These are phyloP conservation scores for Antrozous pallidus DNA, from an alignment of 2,797 vertebrate genomes.

Conservation along the genomic window DNA sequence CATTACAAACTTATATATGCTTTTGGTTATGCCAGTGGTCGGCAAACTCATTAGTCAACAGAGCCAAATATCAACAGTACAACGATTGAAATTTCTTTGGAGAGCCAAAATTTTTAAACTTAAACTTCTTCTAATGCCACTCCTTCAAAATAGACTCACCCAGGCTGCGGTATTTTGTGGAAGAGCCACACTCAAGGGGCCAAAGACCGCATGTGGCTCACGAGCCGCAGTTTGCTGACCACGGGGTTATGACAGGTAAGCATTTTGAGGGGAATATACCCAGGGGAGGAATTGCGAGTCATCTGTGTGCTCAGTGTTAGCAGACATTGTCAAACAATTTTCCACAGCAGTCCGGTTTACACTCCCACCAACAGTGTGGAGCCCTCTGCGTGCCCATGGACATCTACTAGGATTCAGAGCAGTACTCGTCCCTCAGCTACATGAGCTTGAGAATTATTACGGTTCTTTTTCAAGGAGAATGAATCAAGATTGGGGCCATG, in stretches of 20 bases:
- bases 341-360: background rate
- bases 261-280: background rate
- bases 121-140: too few species aligned
- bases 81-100: too few species aligned
- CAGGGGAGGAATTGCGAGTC: background rate
- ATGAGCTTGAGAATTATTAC: background rate
- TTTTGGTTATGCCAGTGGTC: background rate
- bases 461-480: slow-evolving; percentile 9
- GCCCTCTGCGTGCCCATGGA: background rate
- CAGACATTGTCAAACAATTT: background rate
- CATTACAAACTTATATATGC: background rate
- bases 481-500: background rate
- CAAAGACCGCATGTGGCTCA: too few species aligned
- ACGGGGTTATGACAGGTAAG: background rate
- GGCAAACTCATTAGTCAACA: too few species aligned
- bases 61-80: too few species aligned
- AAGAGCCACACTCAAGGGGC: too few species aligned
- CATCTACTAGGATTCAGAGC: background rate
- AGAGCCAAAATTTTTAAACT: too few species aligned
- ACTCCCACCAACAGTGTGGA: background rate
- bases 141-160: too few species aligned
- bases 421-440: background rate
- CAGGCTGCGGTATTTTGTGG: too few species aligned
- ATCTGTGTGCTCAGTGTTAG: background rate
- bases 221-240: too few species aligned